phyloP scores from a whole-genome alignment of 2,888 invertebrate species.

The Cantharis lateralis region DNA sequence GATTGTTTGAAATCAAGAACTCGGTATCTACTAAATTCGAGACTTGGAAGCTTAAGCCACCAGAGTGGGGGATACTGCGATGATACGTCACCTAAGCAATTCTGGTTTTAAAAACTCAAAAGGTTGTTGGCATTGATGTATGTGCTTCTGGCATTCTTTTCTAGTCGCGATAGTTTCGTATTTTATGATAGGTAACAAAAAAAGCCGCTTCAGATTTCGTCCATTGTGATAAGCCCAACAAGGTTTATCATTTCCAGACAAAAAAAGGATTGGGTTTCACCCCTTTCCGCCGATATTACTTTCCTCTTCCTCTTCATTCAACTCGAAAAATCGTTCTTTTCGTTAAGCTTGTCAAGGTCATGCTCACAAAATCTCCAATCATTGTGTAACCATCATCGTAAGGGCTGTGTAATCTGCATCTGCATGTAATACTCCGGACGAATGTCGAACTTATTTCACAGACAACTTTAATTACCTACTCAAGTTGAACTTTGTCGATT shows the following conservation, averaged over 20 bases:
- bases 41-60: background rate
- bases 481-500: background rate
- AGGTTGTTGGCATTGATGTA: conserved; percentile 24
- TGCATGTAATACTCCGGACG: background rate
- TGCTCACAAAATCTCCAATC: background rate
- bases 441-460: background rate
- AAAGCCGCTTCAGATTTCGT: background rate
- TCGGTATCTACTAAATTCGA: background rate
- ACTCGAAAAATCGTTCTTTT: background rate
- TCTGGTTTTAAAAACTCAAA: conserved; percentile 25
- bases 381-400: background rate
- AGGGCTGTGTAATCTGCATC: background rate
- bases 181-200: background rate
- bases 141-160: conserved; percentile 9
- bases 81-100: conserved; percentile 36
- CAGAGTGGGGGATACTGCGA: conserved; percentile 37
- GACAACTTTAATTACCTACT: background rate
- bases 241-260: background rate
- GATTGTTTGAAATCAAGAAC: background rate
- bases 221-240: background rate
- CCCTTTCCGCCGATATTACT: background rate
- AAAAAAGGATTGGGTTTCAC: background rate
- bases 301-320: background rate
- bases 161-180: background rate
- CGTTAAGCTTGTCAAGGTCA: background rate